Base-by-base conservation (phyloP, 2,797 vertebrate genomes). In the Galago senegalensis region DNA sequence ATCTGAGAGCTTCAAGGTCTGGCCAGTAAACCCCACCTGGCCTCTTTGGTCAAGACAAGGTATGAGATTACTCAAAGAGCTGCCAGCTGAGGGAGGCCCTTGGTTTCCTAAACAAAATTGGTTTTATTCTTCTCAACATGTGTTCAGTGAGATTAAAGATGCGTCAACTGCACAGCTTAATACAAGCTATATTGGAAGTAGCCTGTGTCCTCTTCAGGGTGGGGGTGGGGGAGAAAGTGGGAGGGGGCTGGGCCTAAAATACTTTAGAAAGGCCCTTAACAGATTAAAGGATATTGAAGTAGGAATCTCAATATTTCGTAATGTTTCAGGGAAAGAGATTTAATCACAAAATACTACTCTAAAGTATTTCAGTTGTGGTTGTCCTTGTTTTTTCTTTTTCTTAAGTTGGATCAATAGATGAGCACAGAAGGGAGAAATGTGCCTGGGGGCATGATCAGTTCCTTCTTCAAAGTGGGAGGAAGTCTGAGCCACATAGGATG, bases 121-220 rank as follows among this genome's bases (percentile, higher is more conserved):
- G 98, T 99, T 99, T 99, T 99, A 99, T 99, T 99, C 99, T 99
- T 98, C 98, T 98, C 99, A 99, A 99, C 99, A 99, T 99, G 99
- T 99, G 99, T 99, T 99, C 98, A 60, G 97, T 89, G 98, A 99
- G 99, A 99, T 99, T 99, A 99, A 99, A 98, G 98, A 96, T 98
- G 99, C 98, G 97, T 99, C 99, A 99, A 99, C 99, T 97, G 95
- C 98, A 53, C 92, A 93, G 98, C 98, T 99, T 99, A 99, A 98
- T 98, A 98, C 97, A 92, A 97, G 98, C 97, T 98, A 97, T 98
- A 98, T 98, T 97, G 97, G 98, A 99, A 98, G 96, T 98, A 92
- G 98, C 99, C 98, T 98, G 93, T 98, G 98, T 93, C 97, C 98
- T 96, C 98, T 53, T 98, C 94, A 92, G 98, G 97, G 97, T 97